Evolutionary conservation across 2,113 vertebrate species (phyloP), one percentile per base, ranked within the genome.

Genomic region (Triplophysa dalaica): DNA sequence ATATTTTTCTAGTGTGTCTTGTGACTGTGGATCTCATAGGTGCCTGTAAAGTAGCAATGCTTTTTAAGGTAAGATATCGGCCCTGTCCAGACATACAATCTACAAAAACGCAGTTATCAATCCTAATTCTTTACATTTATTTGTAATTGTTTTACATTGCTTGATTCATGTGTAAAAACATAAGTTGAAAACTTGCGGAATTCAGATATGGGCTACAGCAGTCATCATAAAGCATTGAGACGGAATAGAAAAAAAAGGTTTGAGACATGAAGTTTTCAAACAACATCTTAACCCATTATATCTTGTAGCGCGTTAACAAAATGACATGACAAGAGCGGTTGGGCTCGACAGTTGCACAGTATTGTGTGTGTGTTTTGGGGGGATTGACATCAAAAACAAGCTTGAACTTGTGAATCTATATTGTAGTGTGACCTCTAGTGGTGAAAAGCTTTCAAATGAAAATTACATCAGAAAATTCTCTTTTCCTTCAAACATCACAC

Each of bases 351-450:
- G 33, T 45, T 33, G 60, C n/a, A n/a, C n/a, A n/a, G n/a, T n/a
- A n/a, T n/a, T 54, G 62, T 64, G 16, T 75, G 2, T 64, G 43
- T 75, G 16, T 63, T 41, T 29, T 45, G 1, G 61, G 1, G 62
- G 24, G 45, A 26, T 78, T 78, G 10, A 61, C 22, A 41, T 60
- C 19, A 64, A 56, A 19, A 50, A 33, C 21, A 56, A 58, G 19
- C 3, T n/a, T 54, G 41, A 16, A 12, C 9, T 9, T 6, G 1
- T 61, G 22, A 54, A 38, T 56, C 29, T 60, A 13, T 38, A 8
- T 58, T 11, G 21, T 9, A 17, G 38, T 26, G 43, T 9, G 56
- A 24, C 82, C 68, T 67, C 79, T 68, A 43, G 79, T 81, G 83
- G 64, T 38, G 16, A 63, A 14, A 16, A 14, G 16, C 4, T 50